Evolutionary conservation across 37 sponge, comb jelly and placozoan genomes (phyloP).

Genomic region (Beroe ovata): DNA sequence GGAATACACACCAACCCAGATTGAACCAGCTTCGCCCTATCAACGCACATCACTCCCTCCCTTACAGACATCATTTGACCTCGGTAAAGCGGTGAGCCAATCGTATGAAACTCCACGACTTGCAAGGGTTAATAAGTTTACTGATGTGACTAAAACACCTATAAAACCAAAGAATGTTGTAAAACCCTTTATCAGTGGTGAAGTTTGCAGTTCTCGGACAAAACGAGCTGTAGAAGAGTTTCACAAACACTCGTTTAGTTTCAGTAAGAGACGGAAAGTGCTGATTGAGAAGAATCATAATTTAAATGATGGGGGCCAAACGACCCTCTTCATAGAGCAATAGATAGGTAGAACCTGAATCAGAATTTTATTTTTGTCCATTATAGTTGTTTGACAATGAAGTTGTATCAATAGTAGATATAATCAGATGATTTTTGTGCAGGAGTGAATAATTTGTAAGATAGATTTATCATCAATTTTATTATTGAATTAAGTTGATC

Average conservation of each 20-base stretch:
- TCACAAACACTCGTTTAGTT: constrained; percentile 24
- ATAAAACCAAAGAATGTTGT: constrained; percentile 49
- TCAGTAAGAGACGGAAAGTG: constrained; percentile 18
- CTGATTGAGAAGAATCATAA: background rate
- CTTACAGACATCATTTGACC: constrained; percentile 13
- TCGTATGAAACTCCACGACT: constrained; percentile 1
- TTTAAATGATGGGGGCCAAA: background rate
- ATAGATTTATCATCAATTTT: too few relatives aligned
- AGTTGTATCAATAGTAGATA: too few relatives aligned
- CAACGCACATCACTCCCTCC: constrained; percentile 46
- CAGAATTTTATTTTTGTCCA: too few relatives aligned
- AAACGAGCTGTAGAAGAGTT: constrained; percentile 16
- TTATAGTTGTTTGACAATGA: too few relatives aligned
- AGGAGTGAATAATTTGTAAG: too few relatives aligned
- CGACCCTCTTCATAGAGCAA: constrained; percentile 3
- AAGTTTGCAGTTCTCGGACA: background rate
- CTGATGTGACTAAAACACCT: background rate
- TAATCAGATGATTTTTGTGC: too few relatives aligned
- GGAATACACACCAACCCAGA: constrained; percentile 30
- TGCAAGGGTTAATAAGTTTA: background rate
- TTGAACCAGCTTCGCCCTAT: background rate
- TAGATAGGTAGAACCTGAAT: background rate
- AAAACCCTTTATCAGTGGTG: background rate
- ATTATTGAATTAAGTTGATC: background rate
- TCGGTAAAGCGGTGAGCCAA: background rate